Evolutionary conservation across 1,140 invertebrate species (phyloP).

Genomic region (Ectropis grisescens): DNA sequence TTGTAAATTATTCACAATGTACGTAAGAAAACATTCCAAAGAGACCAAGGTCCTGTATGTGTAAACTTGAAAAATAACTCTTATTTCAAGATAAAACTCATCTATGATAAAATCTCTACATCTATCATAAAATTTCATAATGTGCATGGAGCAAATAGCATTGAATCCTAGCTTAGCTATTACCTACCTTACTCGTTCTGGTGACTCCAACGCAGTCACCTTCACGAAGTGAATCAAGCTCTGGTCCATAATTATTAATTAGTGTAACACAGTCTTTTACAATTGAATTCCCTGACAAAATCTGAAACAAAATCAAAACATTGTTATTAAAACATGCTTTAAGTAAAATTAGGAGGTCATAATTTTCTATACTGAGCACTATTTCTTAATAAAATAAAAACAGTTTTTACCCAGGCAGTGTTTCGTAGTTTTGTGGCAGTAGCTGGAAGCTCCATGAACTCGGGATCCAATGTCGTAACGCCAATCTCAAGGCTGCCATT

Average conservation of each 20-base stretch:
- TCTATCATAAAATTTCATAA: too few species aligned
- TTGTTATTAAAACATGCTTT: conserved; percentile 10
- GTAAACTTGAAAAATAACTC: too few species aligned
- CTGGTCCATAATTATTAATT: conserved; percentile 83
- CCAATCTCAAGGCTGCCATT: conserved; percentile 94
- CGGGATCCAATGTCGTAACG: conserved; percentile 87
- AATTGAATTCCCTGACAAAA: conserved; percentile 88
- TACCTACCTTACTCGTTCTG: conserved; percentile 83
- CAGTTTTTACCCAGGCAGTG: conserved; percentile 91
- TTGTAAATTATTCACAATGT: too few species aligned
- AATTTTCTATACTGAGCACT: too few species aligned
- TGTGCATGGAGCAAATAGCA: too few species aligned
- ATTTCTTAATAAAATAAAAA: too few species aligned
- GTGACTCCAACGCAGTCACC: conserved; percentile 89
- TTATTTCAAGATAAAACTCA: too few species aligned
- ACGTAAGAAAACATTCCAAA: too few species aligned
- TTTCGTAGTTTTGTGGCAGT: conserved; percentile 87
- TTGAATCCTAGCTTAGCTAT: too few species aligned
- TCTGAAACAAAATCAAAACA: conserved; percentile 57
- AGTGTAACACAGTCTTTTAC: conserved; percentile 81
- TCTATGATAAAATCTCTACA: too few species aligned
- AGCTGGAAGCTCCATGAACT: conserved; percentile 83
- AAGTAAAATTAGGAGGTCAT: conserved; percentile 1
- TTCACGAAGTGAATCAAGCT: conserved; percentile 87
- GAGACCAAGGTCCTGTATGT: too few species aligned